Evolutionary conservation across 1,140 invertebrate genomes (phyloP), one percentile per base, ranked within the genome.

Genomic region (Polypedilum vanderplanki): DNA sequence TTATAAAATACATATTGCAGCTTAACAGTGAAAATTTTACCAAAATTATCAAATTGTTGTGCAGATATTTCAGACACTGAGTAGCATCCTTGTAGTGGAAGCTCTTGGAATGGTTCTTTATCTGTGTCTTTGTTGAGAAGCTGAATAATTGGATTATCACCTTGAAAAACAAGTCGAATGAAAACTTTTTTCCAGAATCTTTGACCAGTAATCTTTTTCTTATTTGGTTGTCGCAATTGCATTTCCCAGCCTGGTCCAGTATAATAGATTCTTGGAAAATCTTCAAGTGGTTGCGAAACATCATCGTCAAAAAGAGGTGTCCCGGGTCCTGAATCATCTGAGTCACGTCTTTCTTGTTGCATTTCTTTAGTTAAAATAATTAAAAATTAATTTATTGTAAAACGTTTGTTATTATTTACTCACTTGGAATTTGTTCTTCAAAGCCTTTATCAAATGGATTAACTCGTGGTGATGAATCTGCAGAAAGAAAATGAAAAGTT

Each of bases 11-110:
- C 93, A 80, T 98, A 98, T 81, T 99, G 97, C 65, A 99, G 85
- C 84, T 99, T 99, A 15, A 98, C 89, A 0, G 98, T 99, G 84
- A 99, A 98, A 78, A 99, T 99, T 85, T 99, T 99, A 4, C 97
- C 97, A 83, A 93, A 99, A 80, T 97, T 93, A 85, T 99, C 98
- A 82, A 94, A 98, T 83, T 98, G 97, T 83, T 98, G 97, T 24
- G 96, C 92, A n/a, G 91, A 91, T 15, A 95, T 92, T 75, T 94
- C 93, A 0, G 93, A 96, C 5, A 95, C 92, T 0, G 93, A 96
- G 81, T 98, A 97, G 80, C 93, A 96, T 7, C 94, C 90, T 80
- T 98, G 93, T 41, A 98, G 84, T 0, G 95, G 95, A 67, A 98
- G 85, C 85, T 98, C 94, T 85, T 96, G 93, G 81, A 97, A 94